phyloP scores from a whole-genome alignment of 2,113 vertebrate genomes.

The Sander lucioperca region DNA sequence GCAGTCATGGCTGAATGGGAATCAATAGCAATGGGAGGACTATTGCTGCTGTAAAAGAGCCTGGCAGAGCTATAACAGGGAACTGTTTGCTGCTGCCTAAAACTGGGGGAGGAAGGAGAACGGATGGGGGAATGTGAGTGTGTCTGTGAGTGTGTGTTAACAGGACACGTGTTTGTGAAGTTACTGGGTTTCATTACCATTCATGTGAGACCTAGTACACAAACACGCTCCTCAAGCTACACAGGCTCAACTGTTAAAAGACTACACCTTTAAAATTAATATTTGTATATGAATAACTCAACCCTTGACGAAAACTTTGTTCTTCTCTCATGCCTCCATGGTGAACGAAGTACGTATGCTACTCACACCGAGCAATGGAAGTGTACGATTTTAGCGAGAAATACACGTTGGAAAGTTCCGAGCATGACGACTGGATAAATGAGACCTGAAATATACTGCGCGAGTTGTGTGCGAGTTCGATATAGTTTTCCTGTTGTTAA shows the following conservation, averaged over 20 bases:
- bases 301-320: no score
- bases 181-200: constrained; percentile 3
- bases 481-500: neutral
- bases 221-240: neutral
- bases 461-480: no score
- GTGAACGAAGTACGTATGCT: no score
- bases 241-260: neutral
- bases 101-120: neutral
- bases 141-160: neutral
- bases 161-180: constrained; percentile 18
- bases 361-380: no score
- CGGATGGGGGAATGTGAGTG: neutral
- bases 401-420: no score
- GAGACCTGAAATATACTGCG: no score
- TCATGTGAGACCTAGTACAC: neutral
- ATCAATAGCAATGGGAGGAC: constrained; percentile 43
- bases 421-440: no score
- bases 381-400: no score
- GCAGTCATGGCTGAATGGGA: constrained; percentile 20
- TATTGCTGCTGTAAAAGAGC: constrained; percentile 28
- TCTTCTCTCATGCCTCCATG: no score
- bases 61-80: constrained; percentile 1
- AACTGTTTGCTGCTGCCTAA: constrained; percentile 20
- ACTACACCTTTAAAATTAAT: no score
- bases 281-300: no score